Percentiles rank a stretch among this genome's conserved stretches.
Evolutionary conservation across 2,797 vertebrate species (phyloP).

Genomic region (Liparis tanakae): DNA sequence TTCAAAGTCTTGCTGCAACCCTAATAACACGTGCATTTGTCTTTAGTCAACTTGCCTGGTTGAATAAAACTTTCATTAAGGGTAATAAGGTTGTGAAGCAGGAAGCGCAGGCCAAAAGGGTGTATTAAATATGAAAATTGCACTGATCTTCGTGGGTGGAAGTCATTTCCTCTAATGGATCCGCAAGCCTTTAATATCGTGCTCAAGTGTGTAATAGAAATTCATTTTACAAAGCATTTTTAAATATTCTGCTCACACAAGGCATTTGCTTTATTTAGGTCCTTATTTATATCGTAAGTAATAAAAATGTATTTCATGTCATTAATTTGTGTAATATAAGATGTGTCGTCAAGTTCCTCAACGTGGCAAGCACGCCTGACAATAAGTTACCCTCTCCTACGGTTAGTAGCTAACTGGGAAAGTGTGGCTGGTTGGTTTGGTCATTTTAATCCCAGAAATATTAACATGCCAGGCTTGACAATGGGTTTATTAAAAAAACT

Average conservation of each 20-base stretch:
- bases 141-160: slow-evolving; percentile 42
- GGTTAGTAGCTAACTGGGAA: background rate
- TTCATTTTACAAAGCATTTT: slow-evolving; percentile 39
- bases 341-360: background rate
- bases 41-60: slow-evolving; percentile 29
- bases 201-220: slow-evolving; percentile 54
- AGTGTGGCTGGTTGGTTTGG: background rate
- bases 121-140: slow-evolving; percentile 59
- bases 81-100: slow-evolving; percentile 38
- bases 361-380: background rate
- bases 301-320: slow-evolving; percentile 12
- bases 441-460: background rate
- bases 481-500: background rate
- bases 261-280: slow-evolving; percentile 12
- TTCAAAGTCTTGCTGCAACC: slow-evolving; percentile 4
- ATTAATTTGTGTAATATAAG: background rate
- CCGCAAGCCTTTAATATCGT: slow-evolving; percentile 28
- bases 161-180: slow-evolving; percentile 61
- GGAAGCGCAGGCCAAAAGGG: slow-evolving; percentile 38
- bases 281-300: slow-evolving; percentile 6
- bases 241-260: slow-evolving; percentile 4
- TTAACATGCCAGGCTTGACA: background rate
- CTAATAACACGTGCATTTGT: slow-evolving; percentile 14
- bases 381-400: background rate
- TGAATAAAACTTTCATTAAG: slow-evolving; percentile 39